A percentile compares a stretch with the other conserved stretches of the same genome.
Conservation (phyloP, 2,113 vertebrate species). For the Grallaria varia region DNA sequence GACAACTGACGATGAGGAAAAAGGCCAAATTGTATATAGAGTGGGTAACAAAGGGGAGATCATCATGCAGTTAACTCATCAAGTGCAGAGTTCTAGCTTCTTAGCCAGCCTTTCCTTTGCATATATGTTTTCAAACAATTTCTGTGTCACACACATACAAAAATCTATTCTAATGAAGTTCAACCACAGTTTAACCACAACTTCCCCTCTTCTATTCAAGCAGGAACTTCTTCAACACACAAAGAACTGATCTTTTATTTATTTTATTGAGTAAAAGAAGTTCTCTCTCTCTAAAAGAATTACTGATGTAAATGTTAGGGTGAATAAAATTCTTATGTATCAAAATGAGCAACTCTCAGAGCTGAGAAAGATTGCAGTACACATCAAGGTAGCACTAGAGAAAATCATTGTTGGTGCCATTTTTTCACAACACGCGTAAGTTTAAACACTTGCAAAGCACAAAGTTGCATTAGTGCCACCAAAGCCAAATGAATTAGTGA, state of each 20-base stretch:
- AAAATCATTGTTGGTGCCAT: background rate
- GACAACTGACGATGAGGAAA: background rate
- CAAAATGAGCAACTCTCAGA: background rate
- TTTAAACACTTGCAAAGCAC: slow-evolving; percentile 84
- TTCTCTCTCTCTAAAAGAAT: background rate
- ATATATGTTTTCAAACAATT: background rate
- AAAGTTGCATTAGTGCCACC: slow-evolving; percentile 94
- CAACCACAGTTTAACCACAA: background rate
- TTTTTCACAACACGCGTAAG: background rate
- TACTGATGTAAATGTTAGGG: background rate
- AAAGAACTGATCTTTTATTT: background rate
- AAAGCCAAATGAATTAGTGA: slow-evolving; percentile 96
- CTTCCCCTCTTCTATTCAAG: background rate
- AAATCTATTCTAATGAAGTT: background rate
- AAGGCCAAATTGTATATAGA: background rate
- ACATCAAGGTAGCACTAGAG: background rate
- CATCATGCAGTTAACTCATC: background rate
- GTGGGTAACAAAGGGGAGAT: background rate
- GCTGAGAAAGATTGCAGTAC: background rate
- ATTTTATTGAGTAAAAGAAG: background rate
- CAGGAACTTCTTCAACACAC: background rate
- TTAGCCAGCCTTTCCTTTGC: background rate
- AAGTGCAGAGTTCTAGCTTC: background rate
- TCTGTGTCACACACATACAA: background rate
- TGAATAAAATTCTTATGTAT: background rate